Evolutionary conservation across 2,797 vertebrate genomes (phyloP).

Genomic region (Numenius phaeopus): DNA sequence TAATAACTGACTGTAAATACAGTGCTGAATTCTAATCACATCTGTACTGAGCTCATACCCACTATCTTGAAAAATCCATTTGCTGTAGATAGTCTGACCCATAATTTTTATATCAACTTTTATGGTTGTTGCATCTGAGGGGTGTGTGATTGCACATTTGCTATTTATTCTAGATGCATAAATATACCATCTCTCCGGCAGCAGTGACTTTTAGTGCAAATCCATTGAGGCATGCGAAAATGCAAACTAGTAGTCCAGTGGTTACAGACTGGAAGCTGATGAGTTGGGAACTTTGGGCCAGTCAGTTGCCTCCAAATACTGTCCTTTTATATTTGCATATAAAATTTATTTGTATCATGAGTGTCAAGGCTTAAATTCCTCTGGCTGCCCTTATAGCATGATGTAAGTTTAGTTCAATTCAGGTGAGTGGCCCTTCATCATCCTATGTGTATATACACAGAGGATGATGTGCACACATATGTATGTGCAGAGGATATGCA

Average conservation of each 20-base stretch:
- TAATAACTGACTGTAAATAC: not conserved
- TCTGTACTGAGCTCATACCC: not conserved
- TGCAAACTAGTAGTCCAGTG: not conserved
- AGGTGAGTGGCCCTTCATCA: accelerated
- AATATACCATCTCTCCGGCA: not conserved
- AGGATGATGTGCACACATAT: no score
- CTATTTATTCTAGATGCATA: not conserved
- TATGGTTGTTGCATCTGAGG: not conserved
- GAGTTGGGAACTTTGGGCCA: not conserved
- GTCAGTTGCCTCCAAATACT: not conserved
- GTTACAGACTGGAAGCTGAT: not conserved
- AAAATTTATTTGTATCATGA: not conserved
- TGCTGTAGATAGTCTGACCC: not conserved
- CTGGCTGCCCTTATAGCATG: not conserved
- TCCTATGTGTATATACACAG: accelerated
- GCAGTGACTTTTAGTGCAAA: not conserved
- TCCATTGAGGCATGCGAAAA: not conserved
- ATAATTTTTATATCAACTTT: not conserved
- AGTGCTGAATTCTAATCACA: not conserved
- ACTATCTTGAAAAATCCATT: not conserved
- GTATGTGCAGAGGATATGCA: no score
- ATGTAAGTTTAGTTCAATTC: not conserved
- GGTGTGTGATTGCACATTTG: not conserved
- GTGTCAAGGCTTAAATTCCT: not conserved
- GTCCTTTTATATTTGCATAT: not conserved